These are phyloP conservation scores for Melanophora roralis DNA, from an alignment of 2,888 invertebrate genomes.

Conservation along the genomic window DNA sequence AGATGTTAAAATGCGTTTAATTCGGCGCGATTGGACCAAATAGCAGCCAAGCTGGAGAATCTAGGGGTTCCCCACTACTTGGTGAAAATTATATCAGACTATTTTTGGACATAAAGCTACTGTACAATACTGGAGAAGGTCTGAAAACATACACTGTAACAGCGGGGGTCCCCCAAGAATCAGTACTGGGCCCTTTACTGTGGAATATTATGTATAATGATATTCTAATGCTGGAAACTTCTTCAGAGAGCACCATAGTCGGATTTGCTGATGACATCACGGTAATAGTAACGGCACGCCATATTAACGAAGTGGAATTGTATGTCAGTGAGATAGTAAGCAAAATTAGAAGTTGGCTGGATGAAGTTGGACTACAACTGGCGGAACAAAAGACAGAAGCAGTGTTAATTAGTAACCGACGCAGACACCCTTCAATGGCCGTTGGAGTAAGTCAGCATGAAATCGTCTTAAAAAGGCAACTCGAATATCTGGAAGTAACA, in stretches of 20 bases:
- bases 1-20: not conserved
- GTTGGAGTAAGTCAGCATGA: not conserved
- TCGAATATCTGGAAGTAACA: not conserved
- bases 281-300: not conserved
- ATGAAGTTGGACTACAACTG: not conserved
- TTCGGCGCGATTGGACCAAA: not conserved
- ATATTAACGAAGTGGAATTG: not conserved
- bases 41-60: not conserved
- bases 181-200: not conserved
- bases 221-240: not conserved
- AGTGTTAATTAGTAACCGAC: no score
- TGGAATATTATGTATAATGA: not conserved
- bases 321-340: not conserved
- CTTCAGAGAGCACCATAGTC: not conserved
- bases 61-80: not conserved
- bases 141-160: not conserved
- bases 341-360: not conserved
- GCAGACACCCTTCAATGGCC: not conserved
- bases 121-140: not conserved
- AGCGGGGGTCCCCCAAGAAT: no score
- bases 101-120: not conserved
- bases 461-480: not conserved
- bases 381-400: no score
- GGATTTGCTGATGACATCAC: not conserved
- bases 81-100: not conserved